phyloP scores from a whole-genome alignment of 2,888 invertebrate genomes.

The Dysmachus trigonus region DNA sequence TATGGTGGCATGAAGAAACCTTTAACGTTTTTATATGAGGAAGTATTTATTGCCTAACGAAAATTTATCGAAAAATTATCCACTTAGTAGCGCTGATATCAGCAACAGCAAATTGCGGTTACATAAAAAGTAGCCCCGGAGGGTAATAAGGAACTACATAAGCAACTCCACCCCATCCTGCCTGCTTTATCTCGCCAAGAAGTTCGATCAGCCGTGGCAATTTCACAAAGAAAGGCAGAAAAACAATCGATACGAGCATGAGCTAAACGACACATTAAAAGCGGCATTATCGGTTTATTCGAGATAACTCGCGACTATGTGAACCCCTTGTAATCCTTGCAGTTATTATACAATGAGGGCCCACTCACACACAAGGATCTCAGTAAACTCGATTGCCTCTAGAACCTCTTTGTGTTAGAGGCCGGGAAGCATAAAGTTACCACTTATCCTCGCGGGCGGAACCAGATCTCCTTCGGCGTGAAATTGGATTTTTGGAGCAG shows the following conservation, averaged over 20 bases:
- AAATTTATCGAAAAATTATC: neutral
- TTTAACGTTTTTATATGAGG: neutral
- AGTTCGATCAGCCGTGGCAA: neutral
- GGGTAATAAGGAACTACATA: neutral
- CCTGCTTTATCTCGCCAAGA: neutral
- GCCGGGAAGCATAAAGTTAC: neutral
- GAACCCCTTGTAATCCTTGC: neutral
- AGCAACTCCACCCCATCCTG: neutral
- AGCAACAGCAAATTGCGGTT: neutral
- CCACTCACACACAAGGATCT: neutral
- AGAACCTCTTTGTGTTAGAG: neutral
- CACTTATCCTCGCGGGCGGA: conserved; percentile 28
- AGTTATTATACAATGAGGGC: neutral
- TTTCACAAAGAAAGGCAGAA: neutral
- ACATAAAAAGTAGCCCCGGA: neutral
- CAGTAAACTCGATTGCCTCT: neutral
- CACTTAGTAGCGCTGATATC: neutral
- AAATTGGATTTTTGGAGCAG: conserved; percentile 46
- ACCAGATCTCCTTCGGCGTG: conserved; percentile 41
- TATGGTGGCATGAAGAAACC: neutral
- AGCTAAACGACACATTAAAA: conserved; percentile 20
- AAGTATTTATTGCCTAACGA: neutral
- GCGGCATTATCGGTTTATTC: neutral
- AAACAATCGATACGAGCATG: neutral
- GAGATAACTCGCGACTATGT: neutral